Conservation (phyloP, 2,113 vertebrate species). For the Eublepharis macularius region DNA sequence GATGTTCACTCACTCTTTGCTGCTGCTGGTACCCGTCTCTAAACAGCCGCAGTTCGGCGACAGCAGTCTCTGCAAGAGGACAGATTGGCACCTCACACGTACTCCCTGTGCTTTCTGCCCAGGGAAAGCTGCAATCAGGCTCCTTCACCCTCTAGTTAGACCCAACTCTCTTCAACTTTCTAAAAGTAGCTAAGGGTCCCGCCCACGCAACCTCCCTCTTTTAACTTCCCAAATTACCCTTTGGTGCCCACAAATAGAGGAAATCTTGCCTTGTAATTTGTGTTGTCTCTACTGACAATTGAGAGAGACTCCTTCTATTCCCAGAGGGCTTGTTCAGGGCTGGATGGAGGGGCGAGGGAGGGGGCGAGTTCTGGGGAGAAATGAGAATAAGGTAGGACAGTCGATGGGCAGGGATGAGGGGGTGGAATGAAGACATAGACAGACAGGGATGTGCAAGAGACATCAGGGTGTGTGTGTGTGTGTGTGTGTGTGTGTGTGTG, state of each 20-base stretch:
- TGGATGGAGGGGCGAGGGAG: constrained; percentile 10
- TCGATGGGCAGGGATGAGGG: not conserved
- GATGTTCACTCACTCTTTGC: not conserved
- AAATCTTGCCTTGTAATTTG: constrained; percentile 82
- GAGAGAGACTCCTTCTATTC: constrained; percentile 59
- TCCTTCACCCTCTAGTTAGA: constrained; percentile 71
- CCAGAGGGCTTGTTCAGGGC: constrained; percentile 41
- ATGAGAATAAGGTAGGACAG: constrained; percentile 5
- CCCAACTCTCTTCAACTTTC: constrained; percentile 72
- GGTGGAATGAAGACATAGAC: not conserved
- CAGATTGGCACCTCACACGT: constrained; percentile 24
- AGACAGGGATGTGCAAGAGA: constrained; percentile 22
- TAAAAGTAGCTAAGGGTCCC: constrained; percentile 62
- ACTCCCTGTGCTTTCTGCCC: constrained; percentile 3
- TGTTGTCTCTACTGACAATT: constrained; percentile 59
- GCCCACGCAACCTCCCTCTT: constrained; percentile 63
- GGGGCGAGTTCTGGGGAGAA: constrained; percentile 14
- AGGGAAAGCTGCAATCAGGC: constrained; percentile 58
- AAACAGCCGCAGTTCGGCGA: not conserved
- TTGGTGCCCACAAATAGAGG: constrained; percentile 71
- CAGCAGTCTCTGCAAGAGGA: not conserved
- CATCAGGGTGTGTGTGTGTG: not conserved
- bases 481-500: too few relatives aligned
- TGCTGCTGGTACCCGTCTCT: not conserved
- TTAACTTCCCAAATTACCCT: constrained; percentile 73